Percentiles rank a stretch among this genome's conserved stretches.
phyloP scores from a whole-genome alignment of 2,888 invertebrate genomes.

The Synanthedon tipuliformis region DNA sequence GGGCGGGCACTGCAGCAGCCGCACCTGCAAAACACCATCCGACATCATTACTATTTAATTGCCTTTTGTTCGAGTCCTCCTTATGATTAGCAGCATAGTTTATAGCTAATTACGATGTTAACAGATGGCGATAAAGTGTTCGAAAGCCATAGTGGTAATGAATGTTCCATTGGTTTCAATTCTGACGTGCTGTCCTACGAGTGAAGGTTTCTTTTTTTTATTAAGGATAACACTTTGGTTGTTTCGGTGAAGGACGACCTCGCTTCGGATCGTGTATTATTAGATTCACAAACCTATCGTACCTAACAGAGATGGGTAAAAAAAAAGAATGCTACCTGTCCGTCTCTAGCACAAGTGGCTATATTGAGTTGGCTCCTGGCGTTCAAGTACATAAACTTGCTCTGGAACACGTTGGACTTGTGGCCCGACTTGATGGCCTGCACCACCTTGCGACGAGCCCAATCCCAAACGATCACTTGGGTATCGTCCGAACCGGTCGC shows the following conservation, averaged over 20 bases:
- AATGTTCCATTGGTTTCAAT: no score
- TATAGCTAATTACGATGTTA: no score
- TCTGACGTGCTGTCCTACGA: no score
- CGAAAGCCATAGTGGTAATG: no score
- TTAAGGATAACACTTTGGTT: no score
- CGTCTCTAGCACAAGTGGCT: conserved; percentile 90
- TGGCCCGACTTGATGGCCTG: conserved; percentile 85
- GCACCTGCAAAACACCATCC: conserved; percentile 44
- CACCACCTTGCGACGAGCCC: conserved; percentile 77
- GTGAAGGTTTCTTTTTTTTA: no score
- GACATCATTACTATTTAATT: no score
- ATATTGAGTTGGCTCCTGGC: conserved; percentile 81
- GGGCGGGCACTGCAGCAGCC: conserved; percentile 70
- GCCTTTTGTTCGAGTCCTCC: no score
- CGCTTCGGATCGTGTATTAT: no score
- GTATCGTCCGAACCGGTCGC: conserved; percentile 94
- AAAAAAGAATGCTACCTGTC: conserved; percentile 73
- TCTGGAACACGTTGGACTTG: conserved; percentile 88
- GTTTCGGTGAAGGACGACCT: no score
- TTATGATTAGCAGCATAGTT: no score
- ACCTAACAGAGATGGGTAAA: neutral
- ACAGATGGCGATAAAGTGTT: no score
- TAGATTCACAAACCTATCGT: neutral
- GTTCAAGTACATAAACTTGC: conserved; percentile 86
- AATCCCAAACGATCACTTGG: conserved; percentile 89